Percentiles rank a stretch among this genome's conserved stretches.
These are phyloP conservation scores for Melanocharis versteri DNA, from an alignment of 2,113 vertebrate genomes.

Conservation along the genomic window DNA sequence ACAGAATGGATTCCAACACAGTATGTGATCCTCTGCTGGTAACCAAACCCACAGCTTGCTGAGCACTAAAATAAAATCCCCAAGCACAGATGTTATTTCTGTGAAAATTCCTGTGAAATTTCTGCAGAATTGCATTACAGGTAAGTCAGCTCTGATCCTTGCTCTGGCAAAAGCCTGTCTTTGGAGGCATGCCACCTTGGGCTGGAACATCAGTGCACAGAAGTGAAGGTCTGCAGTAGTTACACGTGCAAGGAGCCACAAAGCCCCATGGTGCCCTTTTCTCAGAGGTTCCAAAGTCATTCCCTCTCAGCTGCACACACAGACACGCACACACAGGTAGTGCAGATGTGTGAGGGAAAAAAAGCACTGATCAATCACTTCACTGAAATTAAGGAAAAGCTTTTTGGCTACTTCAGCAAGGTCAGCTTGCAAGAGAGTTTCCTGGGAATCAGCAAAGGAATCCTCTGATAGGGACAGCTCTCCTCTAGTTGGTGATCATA, in stretches of 20 bases:
- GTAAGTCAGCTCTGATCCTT: neutral
- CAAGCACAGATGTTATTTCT: neutral
- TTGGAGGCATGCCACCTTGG: fast-evolving
- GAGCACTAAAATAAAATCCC: conserved; percentile 79
- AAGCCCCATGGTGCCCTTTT: neutral
- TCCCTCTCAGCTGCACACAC: neutral
- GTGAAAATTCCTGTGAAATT: neutral
- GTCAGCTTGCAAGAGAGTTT: neutral
- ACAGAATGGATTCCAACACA: conserved; percentile 72
- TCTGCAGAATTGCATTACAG: neutral
- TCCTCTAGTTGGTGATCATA: neutral
- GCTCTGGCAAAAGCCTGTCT: neutral
- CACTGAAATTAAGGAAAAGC: neutral
- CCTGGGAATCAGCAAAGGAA: neutral
- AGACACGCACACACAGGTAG: neutral
- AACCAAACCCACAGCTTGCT: conserved; percentile 77
- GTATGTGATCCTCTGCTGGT: conserved; percentile 77
- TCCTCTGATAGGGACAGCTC: neutral
- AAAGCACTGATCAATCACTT: neutral
- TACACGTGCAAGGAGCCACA: neutral
- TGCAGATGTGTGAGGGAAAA: neutral
- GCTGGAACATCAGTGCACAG: neutral
- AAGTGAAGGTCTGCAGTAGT: neutral
- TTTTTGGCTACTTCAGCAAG: neutral
- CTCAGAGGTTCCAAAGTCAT: neutral